These are phyloP conservation scores for Holacanthella duospinosa DNA, from an alignment of 2,888 invertebrate species.

Conservation along the genomic window DNA sequence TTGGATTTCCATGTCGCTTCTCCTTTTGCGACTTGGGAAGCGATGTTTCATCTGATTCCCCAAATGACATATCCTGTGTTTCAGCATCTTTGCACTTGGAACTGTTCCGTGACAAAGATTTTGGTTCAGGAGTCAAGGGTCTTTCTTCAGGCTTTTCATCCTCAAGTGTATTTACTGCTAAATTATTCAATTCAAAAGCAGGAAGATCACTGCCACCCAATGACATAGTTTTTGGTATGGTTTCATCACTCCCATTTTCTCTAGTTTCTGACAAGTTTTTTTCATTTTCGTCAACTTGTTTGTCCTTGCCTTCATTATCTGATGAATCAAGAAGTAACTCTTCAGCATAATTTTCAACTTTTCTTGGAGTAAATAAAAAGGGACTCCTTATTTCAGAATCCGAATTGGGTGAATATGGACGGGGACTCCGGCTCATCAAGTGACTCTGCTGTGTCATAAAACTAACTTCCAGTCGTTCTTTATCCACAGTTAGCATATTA, in stretches of 20 bases:
- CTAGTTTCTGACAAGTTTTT: not conserved
- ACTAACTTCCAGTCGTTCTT: slow-evolving; percentile 20
- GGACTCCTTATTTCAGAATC: slow-evolving; percentile 15
- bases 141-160: not conserved
- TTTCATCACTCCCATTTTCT: no score
- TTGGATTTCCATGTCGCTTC: not conserved
- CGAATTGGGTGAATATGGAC: slow-evolving; percentile 8
- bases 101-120: not conserved
- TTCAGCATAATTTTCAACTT: not conserved
- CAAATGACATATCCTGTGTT: not conserved
- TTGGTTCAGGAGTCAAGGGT: not conserved
- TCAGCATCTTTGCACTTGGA: slow-evolving; percentile 4
- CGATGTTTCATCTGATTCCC: not conserved
- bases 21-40: not conserved
- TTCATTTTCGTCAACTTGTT: not conserved
- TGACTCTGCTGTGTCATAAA: slow-evolving; percentile 6
- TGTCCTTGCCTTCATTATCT: not conserved
- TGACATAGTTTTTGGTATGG: not conserved
- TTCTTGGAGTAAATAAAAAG: not conserved
- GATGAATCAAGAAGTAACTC: slow-evolving; percentile 1
- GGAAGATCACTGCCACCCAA: not conserved
- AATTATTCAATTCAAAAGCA: no score
- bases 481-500: slow-evolving; percentile 34
- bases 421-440: not conserved
- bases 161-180: not conserved